These are phyloP conservation scores for Brevimyrus niger DNA, from an alignment of 2,113 vertebrate species.

Conservation along the genomic window DNA sequence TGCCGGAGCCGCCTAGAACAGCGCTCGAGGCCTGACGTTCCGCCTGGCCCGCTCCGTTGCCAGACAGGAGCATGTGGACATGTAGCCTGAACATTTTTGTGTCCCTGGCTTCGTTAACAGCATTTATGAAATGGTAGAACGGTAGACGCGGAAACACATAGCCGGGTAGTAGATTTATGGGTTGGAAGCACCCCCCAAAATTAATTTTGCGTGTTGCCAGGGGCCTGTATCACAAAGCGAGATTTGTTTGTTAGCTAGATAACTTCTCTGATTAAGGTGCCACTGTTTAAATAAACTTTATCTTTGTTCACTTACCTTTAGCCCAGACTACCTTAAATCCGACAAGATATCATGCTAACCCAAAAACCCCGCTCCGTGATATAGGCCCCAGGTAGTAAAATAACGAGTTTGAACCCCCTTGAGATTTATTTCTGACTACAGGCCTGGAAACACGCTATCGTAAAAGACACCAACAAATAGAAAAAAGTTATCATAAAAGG, in stretches of 20 bases:
- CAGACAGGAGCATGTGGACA: neutral
- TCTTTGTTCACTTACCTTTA: neutral
- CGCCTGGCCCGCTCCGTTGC: neutral
- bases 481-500: neutral
- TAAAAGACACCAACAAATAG: neutral
- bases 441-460: neutral
- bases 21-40: conserved; percentile 22
- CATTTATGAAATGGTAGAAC: neutral
- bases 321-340: neutral
- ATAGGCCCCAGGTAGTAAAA: neutral
- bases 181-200: neutral
- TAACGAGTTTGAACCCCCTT: neutral
- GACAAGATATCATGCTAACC: neutral
- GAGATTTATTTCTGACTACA: neutral
- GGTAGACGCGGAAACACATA: neutral
- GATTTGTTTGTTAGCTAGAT: neutral
- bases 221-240: neutral
- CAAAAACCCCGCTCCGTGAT: neutral
- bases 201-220: neutral
- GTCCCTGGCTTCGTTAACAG: neutral
- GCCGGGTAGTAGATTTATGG: neutral
- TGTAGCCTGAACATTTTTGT: neutral
- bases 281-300: neutral
- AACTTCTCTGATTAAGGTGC: neutral
- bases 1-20: neutral